phyloP scores from a whole-genome alignment of 2,113 vertebrate genomes.

The Tupaia chinensis region DNA sequence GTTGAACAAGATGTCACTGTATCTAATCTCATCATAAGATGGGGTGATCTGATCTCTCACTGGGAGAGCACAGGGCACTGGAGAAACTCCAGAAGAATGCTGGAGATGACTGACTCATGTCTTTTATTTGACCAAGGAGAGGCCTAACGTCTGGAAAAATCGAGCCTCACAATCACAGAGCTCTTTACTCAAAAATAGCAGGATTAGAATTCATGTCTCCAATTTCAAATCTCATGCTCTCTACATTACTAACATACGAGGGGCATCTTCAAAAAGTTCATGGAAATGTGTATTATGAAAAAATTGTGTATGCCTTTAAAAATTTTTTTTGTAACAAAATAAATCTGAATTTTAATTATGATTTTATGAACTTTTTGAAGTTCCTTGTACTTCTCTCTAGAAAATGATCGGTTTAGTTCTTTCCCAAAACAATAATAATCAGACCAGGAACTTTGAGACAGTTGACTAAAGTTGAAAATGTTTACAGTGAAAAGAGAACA shows the following conservation, averaged over 20 bases:
- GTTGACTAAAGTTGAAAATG: neutral
- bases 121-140: neutral
- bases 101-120: neutral
- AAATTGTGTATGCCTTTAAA: no score
- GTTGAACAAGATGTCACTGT: neutral
- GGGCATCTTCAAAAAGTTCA: no score
- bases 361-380: no score
- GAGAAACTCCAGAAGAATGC: neutral
- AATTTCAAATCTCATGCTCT: neutral
- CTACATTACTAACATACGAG: neutral
- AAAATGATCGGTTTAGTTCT: neutral
- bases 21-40: neutral
- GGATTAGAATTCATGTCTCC: neutral
- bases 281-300: no score
- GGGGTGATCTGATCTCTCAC: accelerated
- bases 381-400: neutral
- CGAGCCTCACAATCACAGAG: neutral
- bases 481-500: neutral
- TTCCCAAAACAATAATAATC: neutral
- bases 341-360: no score
- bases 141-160: neutral
- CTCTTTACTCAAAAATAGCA: neutral
- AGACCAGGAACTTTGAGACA: neutral
- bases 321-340: no score
- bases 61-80: neutral